Percentiles rank a stretch among this genome's conserved stretches.
phyloP scores from a whole-genome alignment of 2,113 vertebrate genomes.

The Rattus norvegicus region GRCr8 NC_086029.1:96028501-96029000 shows the following conservation, averaged over 20 bases:
- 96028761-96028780: not conserved
- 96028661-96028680: not conserved
- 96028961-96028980: not conserved
- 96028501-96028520: not conserved
- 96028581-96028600: not conserved
- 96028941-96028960: not conserved
- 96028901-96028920: accelerated
- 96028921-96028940: not conserved
- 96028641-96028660: not conserved
- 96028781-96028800: constrained; percentile 95
- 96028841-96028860: constrained; percentile 97
- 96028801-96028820: constrained; percentile 91
- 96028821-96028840: constrained; percentile 95
- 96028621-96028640: not conserved
- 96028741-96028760: not conserved
- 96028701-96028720: not conserved
- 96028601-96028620: not conserved
- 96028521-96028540: not conserved
- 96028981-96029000: not conserved
- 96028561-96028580: not conserved
- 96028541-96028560: not conserved
- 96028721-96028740: not conserved
- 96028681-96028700: not conserved
- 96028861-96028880: constrained; percentile 71
- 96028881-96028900: not conserved